A percentile compares a stretch with the other conserved stretches of the same genome.
phyloP scores from a whole-genome alignment of 2,797 vertebrate genomes.

The Podarcis lilfordi region DNA sequence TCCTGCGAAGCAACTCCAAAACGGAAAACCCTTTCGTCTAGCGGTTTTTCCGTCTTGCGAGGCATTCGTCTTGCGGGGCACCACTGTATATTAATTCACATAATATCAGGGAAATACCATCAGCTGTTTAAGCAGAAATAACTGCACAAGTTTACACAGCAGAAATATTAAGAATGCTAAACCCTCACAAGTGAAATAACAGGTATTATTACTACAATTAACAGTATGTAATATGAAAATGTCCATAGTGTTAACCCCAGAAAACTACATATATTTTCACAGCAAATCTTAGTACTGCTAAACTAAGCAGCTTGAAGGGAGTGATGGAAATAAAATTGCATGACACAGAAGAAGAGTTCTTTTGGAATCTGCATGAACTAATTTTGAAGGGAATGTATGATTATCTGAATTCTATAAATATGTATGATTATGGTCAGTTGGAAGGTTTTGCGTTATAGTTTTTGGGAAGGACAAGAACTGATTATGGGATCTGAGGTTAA shows the following conservation, averaged over 20 bases:
- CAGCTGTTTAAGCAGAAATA: not conserved
- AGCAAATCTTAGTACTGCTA: not conserved
- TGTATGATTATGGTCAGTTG: conserved; percentile 8
- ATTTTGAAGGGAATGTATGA: conserved; percentile 11
- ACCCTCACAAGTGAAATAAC: not conserved
- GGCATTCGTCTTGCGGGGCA: too few relatives aligned
- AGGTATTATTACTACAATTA: conserved; percentile 8
- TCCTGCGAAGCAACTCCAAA: too few relatives aligned
- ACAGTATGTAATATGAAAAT: not conserved
- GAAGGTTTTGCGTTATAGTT: conserved; percentile 21
- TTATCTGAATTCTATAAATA: conserved; percentile 35
- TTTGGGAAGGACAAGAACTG: not conserved
- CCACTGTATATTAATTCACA: too few relatives aligned
- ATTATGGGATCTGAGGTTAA: conserved; percentile 4
- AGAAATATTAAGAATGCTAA: not conserved
- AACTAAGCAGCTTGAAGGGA: conserved; percentile 23
- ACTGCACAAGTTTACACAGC: not conserved
- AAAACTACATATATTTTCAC: not conserved
- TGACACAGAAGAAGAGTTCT: conserved; percentile 31
- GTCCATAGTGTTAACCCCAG: not conserved
- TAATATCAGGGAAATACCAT: not conserved
- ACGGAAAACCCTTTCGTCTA: too few relatives aligned
- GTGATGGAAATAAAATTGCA: conserved; percentile 6
- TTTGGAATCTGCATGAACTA: conserved; percentile 27
- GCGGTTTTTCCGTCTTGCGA: too few relatives aligned